Evolutionary conservation across 2,888 invertebrate genomes (phyloP), one percentile per base, ranked within the genome.

Genomic region (Trachelus iudaicus): DNA sequence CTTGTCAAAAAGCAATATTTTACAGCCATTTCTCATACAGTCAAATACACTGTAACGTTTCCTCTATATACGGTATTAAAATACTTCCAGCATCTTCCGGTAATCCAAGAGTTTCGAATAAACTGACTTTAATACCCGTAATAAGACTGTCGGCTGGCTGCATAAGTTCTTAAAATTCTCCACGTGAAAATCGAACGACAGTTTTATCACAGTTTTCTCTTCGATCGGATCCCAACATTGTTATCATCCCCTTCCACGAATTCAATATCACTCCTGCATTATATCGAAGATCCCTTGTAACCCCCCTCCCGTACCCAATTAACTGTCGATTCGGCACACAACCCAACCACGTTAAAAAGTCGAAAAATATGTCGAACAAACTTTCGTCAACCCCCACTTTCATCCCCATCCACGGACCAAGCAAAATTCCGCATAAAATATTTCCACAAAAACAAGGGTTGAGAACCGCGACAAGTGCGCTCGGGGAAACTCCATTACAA

Each of bases 181-280:
- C 23, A 56, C 9, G 78, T n/a, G 78, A 74, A 79, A 79, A 78
- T 82, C 80, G 79, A 82, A 85, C 85, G 83, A 82, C 83, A 86
- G 83, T 80, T 89, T 89, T 89, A 89, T 85, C 88, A 85, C 83
- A 86, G 85, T 88, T 85, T 84, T 81, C 73, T 80, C 81, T 83
- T 81, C 85, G 84, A 84, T 87, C 83, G 80, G 83, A 85, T 85
- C 85, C 81, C 83, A 84, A 85, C 80, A 83, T 83, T 79, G 81
- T 84, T 84, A 85, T 87, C 86, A 23, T 6, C 23, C 56, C 23
- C 6, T 2, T 23, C 73, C 79, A 34, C 75, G 56, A 82, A 82
- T 76, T 81, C 81, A 81, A 85, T 87, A 87, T 88, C 87, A 83
- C 87, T 85, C 86, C 85, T 80, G 81, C 82, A 83, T 87, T 85